Base-by-base conservation (phyloP, 92 coral and sea anemone genomes). In the Blastomussa wellsi region DNA sequence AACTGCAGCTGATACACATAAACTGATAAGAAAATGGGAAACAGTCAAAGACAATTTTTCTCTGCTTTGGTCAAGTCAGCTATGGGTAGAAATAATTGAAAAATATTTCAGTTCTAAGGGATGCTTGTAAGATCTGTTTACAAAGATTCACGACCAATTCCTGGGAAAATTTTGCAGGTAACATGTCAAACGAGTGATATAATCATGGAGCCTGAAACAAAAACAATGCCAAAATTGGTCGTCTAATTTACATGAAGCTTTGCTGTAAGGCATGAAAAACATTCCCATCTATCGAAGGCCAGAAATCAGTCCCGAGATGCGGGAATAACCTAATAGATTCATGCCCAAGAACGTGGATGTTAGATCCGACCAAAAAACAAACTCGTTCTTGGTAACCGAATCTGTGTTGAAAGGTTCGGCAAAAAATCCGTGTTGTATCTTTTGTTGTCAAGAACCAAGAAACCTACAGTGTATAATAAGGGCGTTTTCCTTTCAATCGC, bases 161-260 rank as follows among this genome's bases (percentile, higher is more conserved):
- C 72, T 38, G 57, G 28, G 48, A 60, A 74, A 22, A 24, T 75
- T 38, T 41, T 60, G 22, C 87, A 76, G 87, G 79, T 83, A 74
- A 74, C 52, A 74, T 83, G 32, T 39, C 74, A 28, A 67, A 44
- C 35, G 78, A 19, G 73, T 74, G 87, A 83, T 74, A 83, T 83
- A 83, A 83, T 83, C 73, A 37, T 32, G 57, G 59, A 39, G 70
- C 72, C 33, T 82, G 29, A 74, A 75, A 74, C 81, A 62, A 74
- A 53, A 83, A 83, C 87, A 83, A 39, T 72, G 80, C 80, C 81
- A 83, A 62, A 59, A 36, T 57, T 38, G 79, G 44, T 59, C 62
- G 52, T 15, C 81, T 83, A 39, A 83, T 83, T 83, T 39, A 47
- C 87, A 83, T 83, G 80, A 41, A 71, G 47, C 42, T 83, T 82